phyloP scores from a whole-genome alignment of 2,888 invertebrate species.

The Apomyelois bistriatella region DNA sequence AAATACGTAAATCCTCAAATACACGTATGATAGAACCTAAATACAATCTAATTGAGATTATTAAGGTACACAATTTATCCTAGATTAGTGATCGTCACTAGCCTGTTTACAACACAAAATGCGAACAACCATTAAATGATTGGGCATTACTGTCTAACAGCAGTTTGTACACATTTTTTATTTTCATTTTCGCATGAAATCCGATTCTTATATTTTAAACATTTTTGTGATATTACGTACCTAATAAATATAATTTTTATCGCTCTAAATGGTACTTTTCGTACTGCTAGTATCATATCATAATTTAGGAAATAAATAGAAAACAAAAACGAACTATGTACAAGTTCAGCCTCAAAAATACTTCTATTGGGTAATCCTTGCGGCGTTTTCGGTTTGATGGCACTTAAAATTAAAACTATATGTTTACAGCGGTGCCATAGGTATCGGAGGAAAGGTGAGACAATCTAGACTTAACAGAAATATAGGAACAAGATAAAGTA shows the following conservation, averaged over 20 bases:
- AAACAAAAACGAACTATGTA: slow-evolving; percentile 58
- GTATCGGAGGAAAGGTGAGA: slow-evolving; percentile 19
- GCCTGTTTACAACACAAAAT: slow-evolving; percentile 21
- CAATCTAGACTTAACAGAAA: slow-evolving; percentile 33
- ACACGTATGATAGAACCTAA: slow-evolving; percentile 19
- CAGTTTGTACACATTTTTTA: slow-evolving; percentile 25
- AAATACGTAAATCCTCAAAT: slow-evolving; percentile 14
- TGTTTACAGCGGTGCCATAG: slow-evolving; percentile 35
- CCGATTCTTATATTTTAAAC: not conserved
- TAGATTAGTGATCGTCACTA: slow-evolving; percentile 44
- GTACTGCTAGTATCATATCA: too few species aligned
- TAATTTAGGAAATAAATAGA: slow-evolving; percentile 49
- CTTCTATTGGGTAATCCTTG: slow-evolving; percentile 33
- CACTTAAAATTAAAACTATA: slow-evolving; percentile 38
- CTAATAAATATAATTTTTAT: not conserved
- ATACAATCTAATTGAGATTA: slow-evolving; percentile 68
- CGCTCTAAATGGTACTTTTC: too few species aligned
- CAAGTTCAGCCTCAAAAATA: slow-evolving; percentile 65
- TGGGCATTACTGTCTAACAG: slow-evolving; percentile 23
- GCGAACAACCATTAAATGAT: slow-evolving; percentile 55
- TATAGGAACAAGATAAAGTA: slow-evolving; percentile 58
- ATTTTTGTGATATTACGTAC: not conserved
- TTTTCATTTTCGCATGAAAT: not conserved
- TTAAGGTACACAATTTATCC: slow-evolving; percentile 59
- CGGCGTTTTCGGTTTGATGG: slow-evolving; percentile 38